Conservation (phyloP, 2,113 vertebrate genomes). For the Empidonax alnorum region DNA sequence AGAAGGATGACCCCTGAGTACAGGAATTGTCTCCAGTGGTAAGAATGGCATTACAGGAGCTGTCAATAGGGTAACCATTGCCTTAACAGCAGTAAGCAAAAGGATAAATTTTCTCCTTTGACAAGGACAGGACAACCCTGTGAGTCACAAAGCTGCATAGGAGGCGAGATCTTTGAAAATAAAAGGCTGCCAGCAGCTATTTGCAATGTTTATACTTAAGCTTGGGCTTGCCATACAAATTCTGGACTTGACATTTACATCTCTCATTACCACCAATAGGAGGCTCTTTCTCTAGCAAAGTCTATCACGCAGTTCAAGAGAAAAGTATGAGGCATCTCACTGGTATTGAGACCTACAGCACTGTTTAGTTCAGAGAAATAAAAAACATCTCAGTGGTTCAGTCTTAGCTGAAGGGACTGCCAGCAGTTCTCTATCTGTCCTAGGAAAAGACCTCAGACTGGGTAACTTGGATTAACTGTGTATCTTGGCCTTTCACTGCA, state of each 20-base stretch:
- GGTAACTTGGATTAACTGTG: neutral
- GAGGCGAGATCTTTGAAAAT: neutral
- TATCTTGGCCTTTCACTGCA: neutral
- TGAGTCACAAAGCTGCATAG: neutral
- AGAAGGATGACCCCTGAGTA: neutral
- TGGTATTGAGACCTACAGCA: neutral
- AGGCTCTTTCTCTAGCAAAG: neutral
- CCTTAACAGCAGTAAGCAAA: neutral
- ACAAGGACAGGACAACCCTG: neutral
- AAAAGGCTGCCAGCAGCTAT: constrained; percentile 6
- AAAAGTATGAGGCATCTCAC: neutral
- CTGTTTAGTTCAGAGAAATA: neutral
- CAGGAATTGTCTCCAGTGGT: neutral
- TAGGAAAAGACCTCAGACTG: neutral
- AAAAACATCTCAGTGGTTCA: neutral
- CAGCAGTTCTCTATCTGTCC: neutral
- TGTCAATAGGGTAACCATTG: neutral
- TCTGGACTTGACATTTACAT: neutral
- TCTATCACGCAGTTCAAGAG: neutral
- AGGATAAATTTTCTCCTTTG: neutral
- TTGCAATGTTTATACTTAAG: neutral
- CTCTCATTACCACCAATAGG: neutral
- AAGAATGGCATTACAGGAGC: neutral
- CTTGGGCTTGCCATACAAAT: neutral
- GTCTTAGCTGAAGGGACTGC: neutral